Conservation (phyloP, 1,140 invertebrate genomes). For the Bombus cullumanus region DNA sequence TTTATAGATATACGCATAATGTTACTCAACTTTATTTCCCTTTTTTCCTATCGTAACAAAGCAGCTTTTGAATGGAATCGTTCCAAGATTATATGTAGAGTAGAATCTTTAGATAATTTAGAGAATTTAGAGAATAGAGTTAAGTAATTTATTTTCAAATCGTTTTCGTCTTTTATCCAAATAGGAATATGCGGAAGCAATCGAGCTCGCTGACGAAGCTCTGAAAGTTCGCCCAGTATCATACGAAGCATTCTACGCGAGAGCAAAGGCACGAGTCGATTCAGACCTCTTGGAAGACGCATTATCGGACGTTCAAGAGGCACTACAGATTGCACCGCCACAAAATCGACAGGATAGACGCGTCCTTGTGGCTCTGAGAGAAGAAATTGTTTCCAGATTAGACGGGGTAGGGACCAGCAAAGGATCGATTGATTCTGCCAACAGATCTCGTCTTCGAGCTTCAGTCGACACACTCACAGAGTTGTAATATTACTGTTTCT, state of each 20-base stretch:
- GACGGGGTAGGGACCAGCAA: conserved; percentile 77
- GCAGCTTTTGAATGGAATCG: not conserved
- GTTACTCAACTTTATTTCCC: not conserved
- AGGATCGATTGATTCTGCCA: conserved; percentile 46
- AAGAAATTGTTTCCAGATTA: conserved; percentile 84
- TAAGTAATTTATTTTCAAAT: not conserved
- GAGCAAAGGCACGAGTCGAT: conserved; percentile 93
- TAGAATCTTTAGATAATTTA: no score
- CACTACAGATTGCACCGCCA: conserved; percentile 86
- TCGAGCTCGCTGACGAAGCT: conserved; percentile 93
- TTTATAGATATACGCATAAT: not conserved
- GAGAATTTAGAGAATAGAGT: no score
- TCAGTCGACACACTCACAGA: conserved; percentile 83
- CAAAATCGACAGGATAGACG: conserved; percentile 87
- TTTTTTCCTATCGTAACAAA: not conserved
- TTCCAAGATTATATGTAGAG: not conserved
- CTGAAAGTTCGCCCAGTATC: conserved; percentile 92
- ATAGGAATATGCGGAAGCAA: conserved; percentile 91
- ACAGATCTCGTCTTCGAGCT: conserved; percentile 73
- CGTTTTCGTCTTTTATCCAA: not conserved
- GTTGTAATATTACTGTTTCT: conserved; percentile 69
- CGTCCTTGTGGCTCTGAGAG: conserved; percentile 86
- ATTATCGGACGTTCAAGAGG: conserved; percentile 87
- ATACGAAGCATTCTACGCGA: conserved; percentile 96
- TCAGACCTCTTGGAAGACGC: conserved; percentile 85